A percentile compares a stretch with the other conserved stretches of the same genome.
These are phyloP conservation scores for Oncorhynchus masou DNA, from an alignment of 2,113 vertebrate genomes.

Conservation along the genomic window DNA sequence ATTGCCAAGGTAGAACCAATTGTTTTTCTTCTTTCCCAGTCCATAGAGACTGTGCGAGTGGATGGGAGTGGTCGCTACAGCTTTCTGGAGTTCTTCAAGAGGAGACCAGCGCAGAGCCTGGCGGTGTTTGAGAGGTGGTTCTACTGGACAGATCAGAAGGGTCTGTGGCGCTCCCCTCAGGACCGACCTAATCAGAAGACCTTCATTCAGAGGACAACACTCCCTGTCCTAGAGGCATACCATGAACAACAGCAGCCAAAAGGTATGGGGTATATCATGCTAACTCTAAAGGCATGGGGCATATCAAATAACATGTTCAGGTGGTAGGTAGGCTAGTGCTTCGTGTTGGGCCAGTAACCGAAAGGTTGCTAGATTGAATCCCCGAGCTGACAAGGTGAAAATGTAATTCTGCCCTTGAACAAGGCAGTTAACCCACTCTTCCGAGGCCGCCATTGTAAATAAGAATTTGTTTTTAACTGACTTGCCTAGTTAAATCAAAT, in stretches of 20 bases:
- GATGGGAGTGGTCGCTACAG: conserved; percentile 78
- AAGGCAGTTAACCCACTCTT: too few relatives aligned
- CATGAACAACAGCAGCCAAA: conserved; percentile 78
- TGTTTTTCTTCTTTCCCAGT: conserved; percentile 63
- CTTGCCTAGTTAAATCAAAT: too few relatives aligned
- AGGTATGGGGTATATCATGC: conserved; percentile 55
- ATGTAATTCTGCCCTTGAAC: too few relatives aligned
- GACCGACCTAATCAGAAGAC: conserved; percentile 51
- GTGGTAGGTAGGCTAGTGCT: too few relatives aligned
- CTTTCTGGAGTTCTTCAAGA: conserved; percentile 70
- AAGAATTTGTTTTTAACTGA: too few relatives aligned
- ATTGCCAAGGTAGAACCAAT: too few relatives aligned
- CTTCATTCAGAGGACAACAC: conserved; percentile 59
- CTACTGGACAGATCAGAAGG: conserved; percentile 78
- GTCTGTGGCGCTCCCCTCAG: conserved; percentile 66
- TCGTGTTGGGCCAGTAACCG: too few relatives aligned
- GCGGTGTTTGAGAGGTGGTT: conserved; percentile 79
- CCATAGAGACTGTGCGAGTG: conserved; percentile 80
- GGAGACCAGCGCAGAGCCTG: conserved; percentile 60
- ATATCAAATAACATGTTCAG: too few relatives aligned
- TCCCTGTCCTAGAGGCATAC: conserved; percentile 70
- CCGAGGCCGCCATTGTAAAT: too few relatives aligned
- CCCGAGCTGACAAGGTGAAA: too few relatives aligned
- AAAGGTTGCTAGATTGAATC: too few relatives aligned
- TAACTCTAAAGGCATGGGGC: too few relatives aligned